Percentiles rank a stretch among this genome's conserved stretches.
Conservation (phyloP, 2,888 invertebrate genomes). For the Monoplex corrugatus region DNA sequence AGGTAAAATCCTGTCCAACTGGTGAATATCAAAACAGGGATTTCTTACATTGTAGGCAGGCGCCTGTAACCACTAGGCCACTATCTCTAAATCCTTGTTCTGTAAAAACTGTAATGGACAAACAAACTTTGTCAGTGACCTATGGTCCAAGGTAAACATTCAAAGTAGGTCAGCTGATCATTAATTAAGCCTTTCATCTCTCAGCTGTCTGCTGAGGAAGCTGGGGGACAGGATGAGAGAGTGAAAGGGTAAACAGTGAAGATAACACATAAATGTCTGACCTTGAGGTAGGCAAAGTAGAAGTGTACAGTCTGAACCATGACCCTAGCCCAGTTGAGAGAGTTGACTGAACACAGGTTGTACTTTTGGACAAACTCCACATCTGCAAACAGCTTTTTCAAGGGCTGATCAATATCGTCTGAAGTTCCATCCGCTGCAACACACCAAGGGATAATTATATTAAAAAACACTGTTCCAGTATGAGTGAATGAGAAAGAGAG, state of each 20-base stretch:
- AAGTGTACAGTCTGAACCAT: conserved; percentile 82
- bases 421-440: conserved; percentile 82
- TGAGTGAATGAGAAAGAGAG: neutral
- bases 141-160: too few species aligned
- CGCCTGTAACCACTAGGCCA: too few species aligned
- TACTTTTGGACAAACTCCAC: conserved; percentile 73
- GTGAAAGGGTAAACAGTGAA: neutral
- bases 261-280: conserved; percentile 52
- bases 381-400: conserved; percentile 81
- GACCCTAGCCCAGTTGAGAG: conserved; percentile 83
- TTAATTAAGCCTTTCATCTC: too few species aligned
- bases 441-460: neutral
- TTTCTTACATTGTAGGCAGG: too few species aligned
- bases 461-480: too few species aligned
- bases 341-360: conserved; percentile 81
- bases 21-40: too few species aligned
- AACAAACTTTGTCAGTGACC: too few species aligned
- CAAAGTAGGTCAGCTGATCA: too few species aligned
- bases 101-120: too few species aligned
- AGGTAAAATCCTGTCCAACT: too few species aligned
- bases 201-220: too few species aligned
- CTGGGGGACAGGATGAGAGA: neutral
- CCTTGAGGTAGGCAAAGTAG: conserved; percentile 81
- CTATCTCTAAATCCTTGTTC: too few species aligned
- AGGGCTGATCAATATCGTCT: conserved; percentile 82